phyloP scores from a whole-genome alignment of 2,797 vertebrate species.

The Mionectes olivaceus region DNA sequence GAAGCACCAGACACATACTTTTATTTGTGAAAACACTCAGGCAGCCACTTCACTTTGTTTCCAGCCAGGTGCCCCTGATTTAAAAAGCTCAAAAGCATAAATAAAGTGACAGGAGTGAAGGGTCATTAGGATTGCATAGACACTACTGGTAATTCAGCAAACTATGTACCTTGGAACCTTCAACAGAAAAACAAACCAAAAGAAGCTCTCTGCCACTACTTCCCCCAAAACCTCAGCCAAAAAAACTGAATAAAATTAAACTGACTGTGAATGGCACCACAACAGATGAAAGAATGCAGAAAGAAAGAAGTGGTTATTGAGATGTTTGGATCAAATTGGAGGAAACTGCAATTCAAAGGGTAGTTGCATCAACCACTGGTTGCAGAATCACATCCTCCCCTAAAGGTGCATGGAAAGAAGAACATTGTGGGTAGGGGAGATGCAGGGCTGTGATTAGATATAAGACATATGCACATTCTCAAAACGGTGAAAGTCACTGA shows the following conservation, averaged over 20 bases:
- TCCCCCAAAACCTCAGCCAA: neutral
- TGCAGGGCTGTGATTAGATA: neutral
- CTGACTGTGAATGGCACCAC: neutral
- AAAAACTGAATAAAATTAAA: neutral
- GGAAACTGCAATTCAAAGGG: neutral
- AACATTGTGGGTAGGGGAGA: neutral
- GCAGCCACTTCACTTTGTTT: neutral
- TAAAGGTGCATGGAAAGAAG: neutral
- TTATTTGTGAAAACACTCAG: neutral
- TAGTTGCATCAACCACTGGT: neutral
- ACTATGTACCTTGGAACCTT: neutral
- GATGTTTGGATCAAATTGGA: neutral
- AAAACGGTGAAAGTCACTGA: neutral
- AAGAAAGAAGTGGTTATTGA: neutral
- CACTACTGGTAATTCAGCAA: neutral
- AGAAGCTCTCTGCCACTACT: neutral
- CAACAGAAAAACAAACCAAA: neutral
- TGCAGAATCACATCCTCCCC: neutral
- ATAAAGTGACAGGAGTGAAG: neutral
- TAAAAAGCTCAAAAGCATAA: slow-evolving; percentile 21
- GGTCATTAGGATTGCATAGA: neutral
- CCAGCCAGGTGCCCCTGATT: slow-evolving; percentile 28
- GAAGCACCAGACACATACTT: slow-evolving; percentile 11
- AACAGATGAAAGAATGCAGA: neutral
- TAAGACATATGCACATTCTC: neutral